Conservation (phyloP, 2,797 vertebrate genomes). For the Euphonia xanthogaster region DNA sequence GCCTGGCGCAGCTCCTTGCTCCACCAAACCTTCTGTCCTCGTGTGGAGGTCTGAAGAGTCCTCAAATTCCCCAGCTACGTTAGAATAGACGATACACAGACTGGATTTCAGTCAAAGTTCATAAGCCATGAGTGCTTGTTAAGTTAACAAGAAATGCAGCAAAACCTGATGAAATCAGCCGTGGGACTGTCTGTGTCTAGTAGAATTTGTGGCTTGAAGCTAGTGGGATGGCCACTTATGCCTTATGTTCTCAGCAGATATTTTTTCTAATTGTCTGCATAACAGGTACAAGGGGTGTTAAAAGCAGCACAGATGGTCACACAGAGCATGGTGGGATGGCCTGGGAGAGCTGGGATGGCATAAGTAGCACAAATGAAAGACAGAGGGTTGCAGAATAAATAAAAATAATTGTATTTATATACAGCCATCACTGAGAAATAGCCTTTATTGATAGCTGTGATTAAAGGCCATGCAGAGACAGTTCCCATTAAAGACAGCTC, state of each 20-base stretch:
- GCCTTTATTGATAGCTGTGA: background rate
- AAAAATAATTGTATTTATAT: background rate
- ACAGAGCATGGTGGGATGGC: background rate
- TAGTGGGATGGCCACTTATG: background rate
- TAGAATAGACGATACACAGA: background rate
- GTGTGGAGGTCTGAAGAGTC: background rate
- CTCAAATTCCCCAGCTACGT: background rate
- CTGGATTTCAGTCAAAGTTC: background rate
- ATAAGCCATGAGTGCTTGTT: background rate
- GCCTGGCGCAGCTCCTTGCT: background rate
- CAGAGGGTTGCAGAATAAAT: background rate
- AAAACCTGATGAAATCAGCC: background rate
- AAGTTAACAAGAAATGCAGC: background rate
- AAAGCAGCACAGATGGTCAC: background rate
- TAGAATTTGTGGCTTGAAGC: background rate
- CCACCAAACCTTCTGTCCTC: background rate
- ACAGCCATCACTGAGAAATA: background rate
- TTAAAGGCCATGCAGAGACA: background rate
- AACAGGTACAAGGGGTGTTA: background rate
- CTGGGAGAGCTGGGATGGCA: background rate
- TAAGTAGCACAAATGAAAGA: background rate
- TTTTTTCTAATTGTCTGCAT: background rate
- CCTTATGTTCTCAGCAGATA: background rate
- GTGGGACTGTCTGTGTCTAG: background rate
- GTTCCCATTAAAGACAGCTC: background rate